phyloP scores from a whole-genome alignment of 1,140 invertebrate genomes.

The Calosoma granatense region DNA sequence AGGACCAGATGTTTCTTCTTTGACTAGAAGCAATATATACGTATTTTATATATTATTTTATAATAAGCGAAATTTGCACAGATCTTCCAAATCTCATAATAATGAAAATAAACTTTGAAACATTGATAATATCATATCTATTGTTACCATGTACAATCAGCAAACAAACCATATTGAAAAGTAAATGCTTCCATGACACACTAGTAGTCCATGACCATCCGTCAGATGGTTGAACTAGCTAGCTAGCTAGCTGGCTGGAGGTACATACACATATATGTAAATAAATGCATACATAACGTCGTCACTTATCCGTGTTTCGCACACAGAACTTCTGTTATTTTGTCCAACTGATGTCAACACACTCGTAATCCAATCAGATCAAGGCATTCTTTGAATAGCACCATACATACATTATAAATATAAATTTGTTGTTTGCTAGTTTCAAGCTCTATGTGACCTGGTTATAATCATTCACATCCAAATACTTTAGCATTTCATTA shows the following conservation, averaged over 20 bases:
- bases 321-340: no score
- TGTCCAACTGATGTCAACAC: slow-evolving; percentile 20
- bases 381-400: slow-evolving; percentile 31
- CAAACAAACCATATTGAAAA: not conserved
- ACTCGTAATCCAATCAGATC: slow-evolving; percentile 16
- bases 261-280: no score
- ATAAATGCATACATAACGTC: slow-evolving; percentile 10
- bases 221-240: no score
- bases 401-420: slow-evolving; percentile 32
- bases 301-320: not conserved
- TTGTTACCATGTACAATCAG: slow-evolving; percentile 9
- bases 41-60: slow-evolving; percentile 25
- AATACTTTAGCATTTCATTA: slow-evolving; percentile 16
- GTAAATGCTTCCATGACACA: no score
- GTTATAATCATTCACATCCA: not conserved
- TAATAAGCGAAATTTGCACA: slow-evolving; percentile 24
- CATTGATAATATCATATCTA: slow-evolving; percentile 6
- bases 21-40: slow-evolving; percentile 32
- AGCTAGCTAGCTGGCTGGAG: slow-evolving; percentile 9
- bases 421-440: slow-evolving; percentile 24
- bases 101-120: slow-evolving; percentile 23
- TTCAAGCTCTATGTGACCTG: slow-evolving; percentile 22
- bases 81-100: slow-evolving; percentile 22
- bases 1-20: slow-evolving; percentile 27
- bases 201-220: no score